Evolutionary conservation across 2,113 vertebrate species (phyloP), one percentile per base, ranked within the genome.

Genomic region (Globicephala melas): DNA sequence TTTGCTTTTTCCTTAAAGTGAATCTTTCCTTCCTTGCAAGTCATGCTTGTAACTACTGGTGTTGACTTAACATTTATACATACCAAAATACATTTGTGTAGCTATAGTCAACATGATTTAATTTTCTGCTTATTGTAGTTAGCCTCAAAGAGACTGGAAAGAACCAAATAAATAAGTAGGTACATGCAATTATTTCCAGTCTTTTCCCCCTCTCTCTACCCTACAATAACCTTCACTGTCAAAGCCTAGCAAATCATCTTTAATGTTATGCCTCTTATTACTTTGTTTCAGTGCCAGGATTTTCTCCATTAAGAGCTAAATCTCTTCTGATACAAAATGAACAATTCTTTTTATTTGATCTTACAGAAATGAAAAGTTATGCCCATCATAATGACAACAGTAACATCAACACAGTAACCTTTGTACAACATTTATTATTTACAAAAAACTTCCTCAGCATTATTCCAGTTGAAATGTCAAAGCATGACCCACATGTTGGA

Each of bases 381-480:
- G 33, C 23, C 25, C 31, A 79, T 47, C 65, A 74, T 67, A 44
- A 94, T 63, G 23, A 76, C 53, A 96, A 53, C 6, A 94, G 58
- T 73, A 73, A 62, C 31, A 41, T 83, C 50, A 82, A 79, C 14
- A 79, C 85, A 94, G 47, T 79, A 83, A 88, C 44, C n/a, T 80
- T 44, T 94, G 33, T 91, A 26, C 20, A 74, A 88, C 18, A 70
- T 21, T 74, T 83, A n/a, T 5, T 23, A 76, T 86, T 68, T 63
- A 67, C 36, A 85, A 77, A 97, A 96, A 62, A 55, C 63, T 93
- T 47, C 23, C 74, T 81, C 14, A 25, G 31, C 76, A 44, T 93
- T 65, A 88, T 79, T 83, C n/a, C 73, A 76, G 17, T 50, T 94
- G 50, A 94, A 95, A 94, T 94, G 89, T 92, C 71, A 94, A 94